Conservation (phyloP, 2,113 vertebrate genomes). For the Cebus imitator region DNA sequence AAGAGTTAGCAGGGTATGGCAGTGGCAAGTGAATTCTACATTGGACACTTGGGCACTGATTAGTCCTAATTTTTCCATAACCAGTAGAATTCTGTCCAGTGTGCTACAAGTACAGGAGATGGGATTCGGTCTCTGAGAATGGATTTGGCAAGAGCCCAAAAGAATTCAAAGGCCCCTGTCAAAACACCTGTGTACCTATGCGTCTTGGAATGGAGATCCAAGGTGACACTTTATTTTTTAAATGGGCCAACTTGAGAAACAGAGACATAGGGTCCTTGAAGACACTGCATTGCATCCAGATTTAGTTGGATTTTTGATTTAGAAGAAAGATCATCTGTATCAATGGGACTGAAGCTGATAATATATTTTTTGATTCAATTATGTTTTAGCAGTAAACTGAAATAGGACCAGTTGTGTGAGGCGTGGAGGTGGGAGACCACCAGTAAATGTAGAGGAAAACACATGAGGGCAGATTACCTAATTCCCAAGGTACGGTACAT, state of each 20-base stretch:
- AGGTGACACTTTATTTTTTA: not conserved
- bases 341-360: not conserved
- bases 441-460: not conserved
- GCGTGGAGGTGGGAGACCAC: not conserved
- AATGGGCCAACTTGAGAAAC: not conserved
- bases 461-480: not conserved
- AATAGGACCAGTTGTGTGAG: not conserved
- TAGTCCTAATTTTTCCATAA: not conserved
- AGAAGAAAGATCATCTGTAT: not conserved
- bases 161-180: not conserved
- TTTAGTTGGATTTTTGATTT: not conserved
- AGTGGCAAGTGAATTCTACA: not conserved
- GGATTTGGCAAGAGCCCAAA: not conserved
- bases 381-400: not conserved
- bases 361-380: not conserved
- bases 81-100: not conserved
- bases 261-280: not conserved
- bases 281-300: not conserved
- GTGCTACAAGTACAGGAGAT: not conserved
- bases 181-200: not conserved
- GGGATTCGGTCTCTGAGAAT: not conserved
- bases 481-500: not conserved
- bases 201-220: fast-evolving
- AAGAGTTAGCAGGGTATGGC: not conserved
- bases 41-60: not conserved